phyloP scores from a whole-genome alignment of 2,797 vertebrate genomes.

The Simalia tracyae region DNA sequence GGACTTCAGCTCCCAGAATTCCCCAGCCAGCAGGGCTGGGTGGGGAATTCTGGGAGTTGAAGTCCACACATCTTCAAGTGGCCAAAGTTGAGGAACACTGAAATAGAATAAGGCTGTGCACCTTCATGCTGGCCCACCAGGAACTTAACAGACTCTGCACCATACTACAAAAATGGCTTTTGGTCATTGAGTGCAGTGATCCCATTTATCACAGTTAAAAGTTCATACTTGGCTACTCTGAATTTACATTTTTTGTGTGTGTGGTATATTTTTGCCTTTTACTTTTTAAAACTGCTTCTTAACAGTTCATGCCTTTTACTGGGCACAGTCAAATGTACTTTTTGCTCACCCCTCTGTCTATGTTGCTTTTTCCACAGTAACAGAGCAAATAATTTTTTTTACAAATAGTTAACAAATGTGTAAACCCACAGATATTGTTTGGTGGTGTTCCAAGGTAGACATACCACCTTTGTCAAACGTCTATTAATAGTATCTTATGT shows the following conservation, averaged over 20 bases:
- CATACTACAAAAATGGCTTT: too few relatives aligned
- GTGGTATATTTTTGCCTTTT: background rate
- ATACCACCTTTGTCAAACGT: background rate
- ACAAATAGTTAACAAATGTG: background rate
- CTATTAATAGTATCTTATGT: background rate
- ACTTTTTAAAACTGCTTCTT: background rate
- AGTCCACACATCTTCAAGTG: too few relatives aligned
- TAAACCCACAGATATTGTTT: constrained; percentile 16
- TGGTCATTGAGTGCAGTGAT: too few relatives aligned
- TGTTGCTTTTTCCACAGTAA: constrained; percentile 21
- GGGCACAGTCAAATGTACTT: background rate
- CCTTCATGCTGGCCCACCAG: background rate
- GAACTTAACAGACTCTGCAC: too few relatives aligned
- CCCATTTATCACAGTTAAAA: background rate
- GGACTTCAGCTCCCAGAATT: too few relatives aligned
- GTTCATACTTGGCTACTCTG: background rate
- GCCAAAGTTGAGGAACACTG: too few relatives aligned
- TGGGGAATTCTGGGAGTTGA: too few relatives aligned
- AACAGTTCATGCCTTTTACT: background rate
- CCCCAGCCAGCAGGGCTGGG: too few relatives aligned
- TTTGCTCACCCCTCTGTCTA: background rate
- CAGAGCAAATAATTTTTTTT: background rate
- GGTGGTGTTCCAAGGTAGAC: background rate
- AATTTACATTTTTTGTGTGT: background rate
- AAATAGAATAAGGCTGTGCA: background rate